Evolutionary conservation across 30 jellyfish, hydroid and myxozoan genomes (phyloP), one percentile per base, ranked within the genome.

Genomic region (Pelagia noctiluca): DNA sequence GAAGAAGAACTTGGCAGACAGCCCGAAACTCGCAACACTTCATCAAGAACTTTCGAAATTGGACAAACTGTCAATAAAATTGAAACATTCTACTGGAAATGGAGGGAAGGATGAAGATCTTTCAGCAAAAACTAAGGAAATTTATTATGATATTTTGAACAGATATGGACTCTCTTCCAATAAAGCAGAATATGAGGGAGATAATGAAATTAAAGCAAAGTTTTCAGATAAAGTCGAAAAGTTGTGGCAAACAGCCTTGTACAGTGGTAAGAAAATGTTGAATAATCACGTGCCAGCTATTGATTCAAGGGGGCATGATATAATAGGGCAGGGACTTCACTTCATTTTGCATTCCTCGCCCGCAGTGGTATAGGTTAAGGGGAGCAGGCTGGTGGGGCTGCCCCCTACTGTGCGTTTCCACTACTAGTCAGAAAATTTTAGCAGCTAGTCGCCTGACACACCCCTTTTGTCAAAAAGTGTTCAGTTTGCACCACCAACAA

Each of bases 211-310:
- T 19, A 76, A 86, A 36, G 86, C 80, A 49, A 73, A 85, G 52
- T 85, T 85, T 34, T 18, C 81, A 47, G 96, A 86, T 35, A 86
- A 75, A 52, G 67, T 86, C 23, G 86, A 76, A 23, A 76, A 64
- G 54, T 48, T 86, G 7, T 86, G 96, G 96, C 86, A 86, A 66
- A 34, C 80, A 26, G 96, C 96, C n/a, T 42, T 86, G 80, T 67
- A 63, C 48, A 68, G 86, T 65, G 86, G 96, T 86, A 75, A 37
- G 93, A 4, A 4, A n/a, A n/a, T n/a, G n/a, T n/a, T n/a, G n/a
- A n/a, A n/a, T n/a, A n/a, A n/a, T n/a, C n/a, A n/a, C n/a, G n/a
- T n/a, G n/a, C n/a, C n/a, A n/a, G n/a, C n/a, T n/a, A n/a, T n/a
- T n/a, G n/a, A n/a, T n/a, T n/a, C n/a, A n/a, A n/a, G n/a, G n/a